phyloP scores from a whole-genome alignment of 2,888 invertebrate genomes.

The Bhutanitis thaidina region DNA sequence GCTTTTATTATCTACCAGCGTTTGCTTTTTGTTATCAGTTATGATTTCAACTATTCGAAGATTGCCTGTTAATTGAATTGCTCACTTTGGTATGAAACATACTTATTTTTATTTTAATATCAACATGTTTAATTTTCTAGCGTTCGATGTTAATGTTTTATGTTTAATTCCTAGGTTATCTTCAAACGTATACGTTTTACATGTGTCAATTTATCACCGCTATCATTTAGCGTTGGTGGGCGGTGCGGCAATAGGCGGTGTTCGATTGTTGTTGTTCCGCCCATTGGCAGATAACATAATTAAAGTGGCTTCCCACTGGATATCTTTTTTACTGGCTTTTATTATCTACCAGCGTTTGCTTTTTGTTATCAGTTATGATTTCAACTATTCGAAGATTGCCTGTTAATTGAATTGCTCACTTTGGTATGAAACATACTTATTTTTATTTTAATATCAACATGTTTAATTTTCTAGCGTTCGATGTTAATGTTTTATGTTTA shows the following conservation, averaged over 20 bases:
- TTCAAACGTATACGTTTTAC: no score
- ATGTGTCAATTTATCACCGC: constrained; percentile 20
- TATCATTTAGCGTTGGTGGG: constrained; percentile 28
- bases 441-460: no score
- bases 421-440: no score
- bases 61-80: no score
- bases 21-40: neutral
- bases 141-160: neutral
- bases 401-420: no score
- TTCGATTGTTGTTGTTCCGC: constrained; percentile 30
- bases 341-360: neutral
- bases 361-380: no score
- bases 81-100: no score
- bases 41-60: no score
- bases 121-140: neutral
- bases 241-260: constrained; percentile 29
- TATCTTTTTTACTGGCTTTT: constrained; percentile 7
- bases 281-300: constrained; percentile 25
- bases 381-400: no score
- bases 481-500: neutral
- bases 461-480: neutral
- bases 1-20: neutral
- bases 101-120: no score
- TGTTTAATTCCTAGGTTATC: neutral
- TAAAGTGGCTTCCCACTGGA: constrained; percentile 19